A percentile compares a stretch with the other conserved stretches of the same genome.
phyloP scores from a whole-genome alignment of 2,797 vertebrate species.

The Acanthurus leucopareius region DNA sequence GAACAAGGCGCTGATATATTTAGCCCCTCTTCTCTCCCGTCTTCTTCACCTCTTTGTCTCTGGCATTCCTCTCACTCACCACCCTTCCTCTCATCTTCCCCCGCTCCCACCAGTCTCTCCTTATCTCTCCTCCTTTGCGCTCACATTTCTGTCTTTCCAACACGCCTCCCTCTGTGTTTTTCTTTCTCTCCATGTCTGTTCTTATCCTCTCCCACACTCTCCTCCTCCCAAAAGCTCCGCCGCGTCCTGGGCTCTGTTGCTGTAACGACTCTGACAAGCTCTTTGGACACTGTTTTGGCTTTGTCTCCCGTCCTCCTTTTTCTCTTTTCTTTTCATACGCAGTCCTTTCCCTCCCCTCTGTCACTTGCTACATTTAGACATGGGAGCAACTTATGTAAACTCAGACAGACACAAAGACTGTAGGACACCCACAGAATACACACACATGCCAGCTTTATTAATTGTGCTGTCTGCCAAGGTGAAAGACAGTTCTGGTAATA shows the following conservation, averaged over 20 bases:
- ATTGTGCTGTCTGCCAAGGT: conserved; percentile 53
- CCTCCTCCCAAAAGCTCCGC: conserved; percentile 39
- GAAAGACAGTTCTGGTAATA: conserved; percentile 60
- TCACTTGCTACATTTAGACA: conserved; percentile 42
- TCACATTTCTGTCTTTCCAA: conserved; percentile 75
- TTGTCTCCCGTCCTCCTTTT: conserved; percentile 10
- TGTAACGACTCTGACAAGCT: conserved; percentile 50
- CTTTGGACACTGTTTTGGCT: conserved; percentile 51
- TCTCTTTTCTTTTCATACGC: conserved; percentile 14
- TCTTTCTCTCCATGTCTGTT: conserved; percentile 61
- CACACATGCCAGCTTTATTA: conserved; percentile 51
- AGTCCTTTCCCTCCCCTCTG: conserved; percentile 9
- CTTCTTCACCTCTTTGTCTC: conserved; percentile 64
- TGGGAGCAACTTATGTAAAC: conserved; percentile 47
- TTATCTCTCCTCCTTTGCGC: conserved; percentile 76
- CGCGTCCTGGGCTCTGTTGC: conserved; percentile 38
- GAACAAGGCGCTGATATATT: conserved; percentile 65
- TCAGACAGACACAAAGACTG: conserved; percentile 27
- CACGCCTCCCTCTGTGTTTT: conserved; percentile 67
- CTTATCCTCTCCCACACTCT: conserved; percentile 56
- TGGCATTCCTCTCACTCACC: conserved; percentile 77
- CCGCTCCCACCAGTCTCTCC: conserved; percentile 64
- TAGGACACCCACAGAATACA: conserved; percentile 15
- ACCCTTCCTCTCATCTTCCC: conserved; percentile 70
- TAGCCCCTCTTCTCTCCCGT: conserved; percentile 41